Base-by-base conservation (phyloP, 2,888 invertebrate species). In the Hetaerina titia region DNA sequence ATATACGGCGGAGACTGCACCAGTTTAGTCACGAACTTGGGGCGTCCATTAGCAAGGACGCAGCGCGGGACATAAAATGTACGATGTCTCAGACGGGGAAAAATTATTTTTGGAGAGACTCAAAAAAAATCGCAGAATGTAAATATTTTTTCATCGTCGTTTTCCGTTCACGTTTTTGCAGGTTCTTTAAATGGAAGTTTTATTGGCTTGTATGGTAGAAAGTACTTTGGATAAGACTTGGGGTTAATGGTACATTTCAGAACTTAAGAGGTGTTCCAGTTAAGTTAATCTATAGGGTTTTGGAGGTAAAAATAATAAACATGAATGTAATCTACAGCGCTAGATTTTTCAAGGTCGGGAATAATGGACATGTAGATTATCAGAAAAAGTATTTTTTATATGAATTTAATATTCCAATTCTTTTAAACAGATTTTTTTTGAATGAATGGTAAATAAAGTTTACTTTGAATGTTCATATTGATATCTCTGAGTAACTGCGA, bases 11-110 rank as follows among this genome's bases (percentile, higher is more conserved):
- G 81, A 81, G 25, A 81, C 81, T 81, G 81, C 81, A 81, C 31
- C 31, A 81, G 81, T 81, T 81, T 81, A 15, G 81, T 31, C 81
- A 13, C 81, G 81, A 81, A 81, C 81, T 81, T 81, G 81, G 81
- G 31, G 25, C 81, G 81, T 81, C 81, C 81, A 81, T 81, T 81
- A 81, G 81, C 81, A 31, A 81, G 31, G 81, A 31, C 69, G 81
- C 11, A 11, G 22, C 81, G 13, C 2, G 81, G 31, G 81, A 22
- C 81, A 31, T 81, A 81, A 81, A 81, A 31, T 81, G 31, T 22
- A 17, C 69, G 69, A n/a, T 69, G 81, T 15, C 45, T 45, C 81
- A 31, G 81, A 31, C 19, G 22, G 81, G 81, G 31, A 81, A 45
- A 45, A 81, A 81, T 81, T 31, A 81, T 81, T 81, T 81, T 81